These are phyloP conservation scores for Motacilla tschutschensis DNA, from an alignment of 2,113 vertebrate species.

Conservation along the genomic window DNA sequence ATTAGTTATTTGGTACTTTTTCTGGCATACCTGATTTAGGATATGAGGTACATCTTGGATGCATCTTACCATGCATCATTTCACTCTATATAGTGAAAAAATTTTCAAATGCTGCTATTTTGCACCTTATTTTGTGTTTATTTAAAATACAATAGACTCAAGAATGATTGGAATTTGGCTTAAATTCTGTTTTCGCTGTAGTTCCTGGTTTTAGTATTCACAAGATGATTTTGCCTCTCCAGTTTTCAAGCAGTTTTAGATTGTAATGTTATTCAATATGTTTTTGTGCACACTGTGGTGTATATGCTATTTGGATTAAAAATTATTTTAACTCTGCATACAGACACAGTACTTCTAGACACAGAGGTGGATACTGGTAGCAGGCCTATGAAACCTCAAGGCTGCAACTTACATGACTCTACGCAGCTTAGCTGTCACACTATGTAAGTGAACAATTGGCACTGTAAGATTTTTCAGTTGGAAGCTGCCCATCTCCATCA, in stretches of 20 bases:
- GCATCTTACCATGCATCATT: neutral
- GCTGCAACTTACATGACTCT: neutral
- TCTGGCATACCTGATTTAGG: neutral
- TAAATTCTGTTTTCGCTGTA: neutral
- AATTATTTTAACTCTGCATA: neutral
- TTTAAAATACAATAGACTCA: neutral
- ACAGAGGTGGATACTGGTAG: neutral
- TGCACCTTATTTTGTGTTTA: neutral
- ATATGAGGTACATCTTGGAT: neutral
- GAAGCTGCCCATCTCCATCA: conserved; percentile 67
- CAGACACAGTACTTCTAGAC: neutral
- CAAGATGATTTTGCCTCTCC: neutral
- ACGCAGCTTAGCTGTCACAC: neutral
- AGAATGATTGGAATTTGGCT: neutral
- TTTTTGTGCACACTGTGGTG: neutral
- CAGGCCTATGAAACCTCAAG: neutral
- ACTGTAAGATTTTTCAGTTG: conserved; percentile 45
- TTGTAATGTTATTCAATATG: neutral
- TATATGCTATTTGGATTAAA: neutral
- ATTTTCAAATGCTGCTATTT: neutral
- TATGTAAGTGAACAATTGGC: conserved; percentile 18
- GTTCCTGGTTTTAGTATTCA: neutral
- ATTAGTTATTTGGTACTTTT: neutral
- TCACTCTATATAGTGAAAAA: neutral
- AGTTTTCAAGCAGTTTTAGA: neutral